Conservation (phyloP, 2,113 vertebrate genomes). For the Mixornis gularis region DNA sequence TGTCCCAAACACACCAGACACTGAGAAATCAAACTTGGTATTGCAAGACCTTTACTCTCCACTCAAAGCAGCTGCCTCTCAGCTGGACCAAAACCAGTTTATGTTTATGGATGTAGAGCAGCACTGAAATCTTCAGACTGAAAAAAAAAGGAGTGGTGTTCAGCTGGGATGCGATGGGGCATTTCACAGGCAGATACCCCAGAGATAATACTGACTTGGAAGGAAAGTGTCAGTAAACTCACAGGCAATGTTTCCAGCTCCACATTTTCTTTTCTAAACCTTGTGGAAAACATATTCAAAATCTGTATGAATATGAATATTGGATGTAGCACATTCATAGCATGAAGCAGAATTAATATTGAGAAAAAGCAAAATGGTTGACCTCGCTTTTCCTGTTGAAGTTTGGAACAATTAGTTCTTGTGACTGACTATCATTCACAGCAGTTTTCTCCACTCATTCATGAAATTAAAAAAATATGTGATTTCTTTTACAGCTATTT, state of each 20-base stretch:
- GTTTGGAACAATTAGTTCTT: neutral
- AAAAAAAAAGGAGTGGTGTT: neutral
- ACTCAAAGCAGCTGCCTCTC: neutral
- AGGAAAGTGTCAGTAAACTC: neutral
- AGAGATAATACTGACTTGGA: neutral
- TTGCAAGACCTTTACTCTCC: neutral
- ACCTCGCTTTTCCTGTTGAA: neutral
- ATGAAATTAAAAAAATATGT: neutral
- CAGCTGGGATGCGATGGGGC: rapidly evolving
- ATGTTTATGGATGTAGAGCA: neutral
- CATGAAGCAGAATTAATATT: neutral
- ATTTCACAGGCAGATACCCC: neutral
- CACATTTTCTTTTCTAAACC: neutral
- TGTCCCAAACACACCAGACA: neutral
- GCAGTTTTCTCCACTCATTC: neutral
- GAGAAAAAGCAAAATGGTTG: neutral
- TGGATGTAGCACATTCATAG: neutral
- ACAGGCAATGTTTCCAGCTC: neutral
- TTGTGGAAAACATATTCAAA: neutral
- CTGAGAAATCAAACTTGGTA: neutral
- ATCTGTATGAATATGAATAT: neutral
- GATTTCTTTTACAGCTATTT: neutral
- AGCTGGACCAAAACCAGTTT: neutral
- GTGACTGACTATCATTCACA: neutral
- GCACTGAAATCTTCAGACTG: neutral